Conservation (phyloP, 2,113 vertebrate species). For the Sminthopsis crassicaudata region DNA sequence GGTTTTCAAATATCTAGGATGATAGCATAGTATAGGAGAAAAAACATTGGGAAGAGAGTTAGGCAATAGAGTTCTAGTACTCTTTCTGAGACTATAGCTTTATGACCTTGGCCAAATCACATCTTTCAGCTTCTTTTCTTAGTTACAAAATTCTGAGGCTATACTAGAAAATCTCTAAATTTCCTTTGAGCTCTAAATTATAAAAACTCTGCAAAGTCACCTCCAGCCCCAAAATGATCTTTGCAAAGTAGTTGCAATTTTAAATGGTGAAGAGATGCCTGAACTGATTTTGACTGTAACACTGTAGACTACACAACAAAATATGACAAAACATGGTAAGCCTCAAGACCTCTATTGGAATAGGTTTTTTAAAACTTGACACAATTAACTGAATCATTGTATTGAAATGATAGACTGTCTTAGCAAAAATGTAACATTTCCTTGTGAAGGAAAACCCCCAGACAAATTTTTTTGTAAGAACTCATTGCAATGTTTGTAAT, state of each 20-base stretch:
- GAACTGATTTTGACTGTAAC: neutral
- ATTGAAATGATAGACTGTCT: rapidly evolving
- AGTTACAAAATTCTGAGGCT: neutral
- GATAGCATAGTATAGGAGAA: neutral
- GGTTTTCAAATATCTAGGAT: neutral
- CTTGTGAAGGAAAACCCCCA: neutral
- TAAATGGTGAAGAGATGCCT: neutral
- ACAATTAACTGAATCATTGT: neutral
- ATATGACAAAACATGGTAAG: neutral
- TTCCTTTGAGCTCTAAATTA: neutral
- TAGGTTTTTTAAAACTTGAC: neutral
- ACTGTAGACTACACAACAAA: neutral
- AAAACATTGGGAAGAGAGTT: neutral
- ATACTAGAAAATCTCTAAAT: neutral
- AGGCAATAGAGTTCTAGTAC: neutral
- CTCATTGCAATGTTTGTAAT: neutral
- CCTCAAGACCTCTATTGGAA: neutral
- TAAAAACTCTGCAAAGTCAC: neutral
- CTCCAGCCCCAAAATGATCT: neutral
- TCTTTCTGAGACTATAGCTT: neutral
- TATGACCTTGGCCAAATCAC: neutral
- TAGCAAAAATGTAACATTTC: rapidly evolving
- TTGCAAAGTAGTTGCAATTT: neutral
- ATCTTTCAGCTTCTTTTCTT: neutral
- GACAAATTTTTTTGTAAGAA: neutral